Evolutionary conservation across 2,797 vertebrate genomes (phyloP).

Genomic region (Cryptoprocta ferox): DNA sequence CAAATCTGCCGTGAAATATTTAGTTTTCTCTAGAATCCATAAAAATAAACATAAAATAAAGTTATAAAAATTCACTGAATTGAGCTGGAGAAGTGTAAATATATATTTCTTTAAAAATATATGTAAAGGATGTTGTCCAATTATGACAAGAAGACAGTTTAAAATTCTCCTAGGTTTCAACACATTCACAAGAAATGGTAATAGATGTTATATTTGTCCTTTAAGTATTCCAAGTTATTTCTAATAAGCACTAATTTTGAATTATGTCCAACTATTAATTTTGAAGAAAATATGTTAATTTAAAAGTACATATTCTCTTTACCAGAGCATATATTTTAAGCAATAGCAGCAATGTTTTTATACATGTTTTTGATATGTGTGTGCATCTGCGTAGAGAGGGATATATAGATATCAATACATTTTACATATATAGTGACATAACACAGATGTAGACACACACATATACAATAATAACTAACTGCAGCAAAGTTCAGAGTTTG

Average conservation of each 20-base stretch:
- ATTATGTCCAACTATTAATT: neutral
- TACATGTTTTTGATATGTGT: neutral
- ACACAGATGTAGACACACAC: neutral
- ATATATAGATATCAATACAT: neutral
- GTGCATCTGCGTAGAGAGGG: neutral
- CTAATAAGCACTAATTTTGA: neutral
- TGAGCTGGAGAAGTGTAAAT: neutral
- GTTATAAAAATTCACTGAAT: neutral
- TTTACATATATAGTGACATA: neutral
- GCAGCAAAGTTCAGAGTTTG: neutral
- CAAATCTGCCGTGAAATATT: neutral
- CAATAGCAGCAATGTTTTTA: neutral
- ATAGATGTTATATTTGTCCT: neutral
- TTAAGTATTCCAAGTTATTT: neutral
- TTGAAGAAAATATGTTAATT: conserved; percentile 34
- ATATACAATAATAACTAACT: neutral
- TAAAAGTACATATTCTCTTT: neutral
- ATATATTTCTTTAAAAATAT: neutral
- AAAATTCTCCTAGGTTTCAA: neutral
- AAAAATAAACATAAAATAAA: neutral
- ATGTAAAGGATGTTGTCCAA: neutral
- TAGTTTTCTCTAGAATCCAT: neutral
- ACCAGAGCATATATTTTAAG: neutral
- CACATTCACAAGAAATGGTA: neutral
- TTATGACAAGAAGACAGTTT: neutral